Conservation (phyloP, 2,888 invertebrate species). For the Parascotia fuliginaria region DNA sequence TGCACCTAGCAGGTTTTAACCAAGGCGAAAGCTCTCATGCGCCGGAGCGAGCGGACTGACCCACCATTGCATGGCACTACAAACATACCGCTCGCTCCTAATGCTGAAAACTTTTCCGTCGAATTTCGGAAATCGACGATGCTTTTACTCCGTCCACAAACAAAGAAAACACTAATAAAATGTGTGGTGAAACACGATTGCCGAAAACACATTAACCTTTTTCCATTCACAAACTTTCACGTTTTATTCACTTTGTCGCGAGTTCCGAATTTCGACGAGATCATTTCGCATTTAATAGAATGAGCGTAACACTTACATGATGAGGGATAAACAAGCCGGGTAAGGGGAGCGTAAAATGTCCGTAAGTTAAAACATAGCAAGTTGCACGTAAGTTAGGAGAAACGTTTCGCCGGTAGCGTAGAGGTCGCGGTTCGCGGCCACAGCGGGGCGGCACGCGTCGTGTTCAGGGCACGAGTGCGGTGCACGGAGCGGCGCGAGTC, state of each 20-base stretch:
- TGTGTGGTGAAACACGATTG: slow-evolving; percentile 53
- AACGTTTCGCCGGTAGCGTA: slow-evolving; percentile 85
- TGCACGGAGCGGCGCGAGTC: slow-evolving; percentile 85
- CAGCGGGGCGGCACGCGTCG: slow-evolving; percentile 85
- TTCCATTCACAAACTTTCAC: slow-evolving; percentile 79
- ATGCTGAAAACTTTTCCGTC: slow-evolving; percentile 70
- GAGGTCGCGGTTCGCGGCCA: slow-evolving; percentile 88
- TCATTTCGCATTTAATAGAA: slow-evolving; percentile 74
- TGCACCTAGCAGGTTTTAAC: slow-evolving; percentile 56
- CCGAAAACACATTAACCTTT: slow-evolving; percentile 68
- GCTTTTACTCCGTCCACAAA: slow-evolving; percentile 64
- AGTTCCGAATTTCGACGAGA: slow-evolving; percentile 81
- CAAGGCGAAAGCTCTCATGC: slow-evolving; percentile 74
- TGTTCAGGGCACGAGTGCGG: slow-evolving; percentile 84
- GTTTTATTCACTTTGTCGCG: slow-evolving; percentile 68
- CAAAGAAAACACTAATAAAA: slow-evolving; percentile 58
- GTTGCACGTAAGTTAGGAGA: slow-evolving; percentile 81
- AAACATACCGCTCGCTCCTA: slow-evolving; percentile 68
- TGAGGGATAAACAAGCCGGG: slow-evolving; percentile 84
- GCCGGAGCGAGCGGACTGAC: slow-evolving; percentile 62
- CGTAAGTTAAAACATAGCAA: slow-evolving; percentile 83
- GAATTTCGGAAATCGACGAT: slow-evolving; percentile 79
- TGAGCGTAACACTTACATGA: slow-evolving; percentile 85
- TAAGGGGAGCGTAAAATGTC: slow-evolving; percentile 79
- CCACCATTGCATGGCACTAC: slow-evolving; percentile 50